phyloP scores from a whole-genome alignment of 2,113 vertebrate species.

The Aptenodytes patagonicus region DNA sequence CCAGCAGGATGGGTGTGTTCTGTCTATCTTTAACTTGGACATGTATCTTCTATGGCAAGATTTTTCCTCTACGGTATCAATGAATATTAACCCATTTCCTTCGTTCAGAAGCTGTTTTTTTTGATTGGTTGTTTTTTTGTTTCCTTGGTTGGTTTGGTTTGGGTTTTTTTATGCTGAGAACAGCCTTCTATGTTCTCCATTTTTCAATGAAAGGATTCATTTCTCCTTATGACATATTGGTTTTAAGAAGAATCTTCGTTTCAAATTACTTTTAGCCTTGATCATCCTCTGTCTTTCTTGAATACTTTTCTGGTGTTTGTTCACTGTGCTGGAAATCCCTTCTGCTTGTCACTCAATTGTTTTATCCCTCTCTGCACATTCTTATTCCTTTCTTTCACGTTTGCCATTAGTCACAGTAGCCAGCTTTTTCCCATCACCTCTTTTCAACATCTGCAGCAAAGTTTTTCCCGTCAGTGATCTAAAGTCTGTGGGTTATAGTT shows the following conservation, averaged over 20 bases:
- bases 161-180: not conserved
- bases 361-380: constrained; percentile 5
- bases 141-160: not conserved
- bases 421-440: not conserved
- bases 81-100: not conserved
- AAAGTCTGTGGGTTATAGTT: constrained; percentile 38
- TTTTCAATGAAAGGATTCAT: not conserved
- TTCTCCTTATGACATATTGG: not conserved
- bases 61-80: not conserved
- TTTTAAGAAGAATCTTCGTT: not conserved
- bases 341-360: constrained; percentile 32
- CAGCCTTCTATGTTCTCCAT: not conserved
- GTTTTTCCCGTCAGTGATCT: constrained; percentile 43
- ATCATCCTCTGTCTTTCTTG: not conserved
- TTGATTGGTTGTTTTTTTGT: not conserved
- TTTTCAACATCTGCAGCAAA: constrained; percentile 36
- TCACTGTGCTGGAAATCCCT: constrained; percentile 14
- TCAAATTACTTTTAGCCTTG: not conserved
- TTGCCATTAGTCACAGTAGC: constrained; percentile 38
- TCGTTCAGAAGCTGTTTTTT: not conserved
- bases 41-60: not conserved
- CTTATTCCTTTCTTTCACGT: not conserved
- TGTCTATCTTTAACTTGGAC: not conserved
- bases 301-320: not conserved
- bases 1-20: not conserved